Evolutionary conservation across 2,888 invertebrate species (phyloP), one percentile per base, ranked within the genome.

Genomic region (Ophonus ardosiacus): DNA sequence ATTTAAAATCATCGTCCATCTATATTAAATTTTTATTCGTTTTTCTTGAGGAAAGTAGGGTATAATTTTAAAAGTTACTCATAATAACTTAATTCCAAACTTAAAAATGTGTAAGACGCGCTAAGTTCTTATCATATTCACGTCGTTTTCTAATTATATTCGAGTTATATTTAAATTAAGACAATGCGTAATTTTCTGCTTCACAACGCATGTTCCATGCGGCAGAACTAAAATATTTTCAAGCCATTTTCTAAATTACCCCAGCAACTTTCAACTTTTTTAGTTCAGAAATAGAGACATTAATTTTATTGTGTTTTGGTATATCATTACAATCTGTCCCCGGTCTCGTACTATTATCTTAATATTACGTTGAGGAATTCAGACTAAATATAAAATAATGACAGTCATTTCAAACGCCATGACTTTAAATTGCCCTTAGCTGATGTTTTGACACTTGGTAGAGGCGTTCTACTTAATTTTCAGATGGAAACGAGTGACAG

Each of bases 251-350:
- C 78, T 57, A 78, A 78, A 78, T 78, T 56, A 78, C 78, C n/a
- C 24, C 7, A 51, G 31, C 10, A 78, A 78, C 57, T 78, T 78
- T 71, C 21, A 43, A 74, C 10, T 74, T 78, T 79, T 80, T 80
- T 80, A 78, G 57, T 80, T 38, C 61, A 38, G 40, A 61, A 80
- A 80, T 80, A 61, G 61, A 80, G 80, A 80, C 80, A 80, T 80
- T 80, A 80, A 80, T 80, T 61, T 80, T 80, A 80, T 80, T 80
- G 61, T 79, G 56, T 59, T 61, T 80, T 18, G 59, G 57, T 80
- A 80, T 80, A 80, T 80, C 80, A 80, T 80, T 80, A 80, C 59
- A 38, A 80, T 80, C 61, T 80, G 61, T 80, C 80, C 80, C 61
- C 61, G 80, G 80, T 80, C 15, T 59, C n/a, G 18, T 59, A 80